These are phyloP conservation scores for Botia almorhae DNA, from an alignment of 2,797 vertebrate species.

Conservation along the genomic window DNA sequence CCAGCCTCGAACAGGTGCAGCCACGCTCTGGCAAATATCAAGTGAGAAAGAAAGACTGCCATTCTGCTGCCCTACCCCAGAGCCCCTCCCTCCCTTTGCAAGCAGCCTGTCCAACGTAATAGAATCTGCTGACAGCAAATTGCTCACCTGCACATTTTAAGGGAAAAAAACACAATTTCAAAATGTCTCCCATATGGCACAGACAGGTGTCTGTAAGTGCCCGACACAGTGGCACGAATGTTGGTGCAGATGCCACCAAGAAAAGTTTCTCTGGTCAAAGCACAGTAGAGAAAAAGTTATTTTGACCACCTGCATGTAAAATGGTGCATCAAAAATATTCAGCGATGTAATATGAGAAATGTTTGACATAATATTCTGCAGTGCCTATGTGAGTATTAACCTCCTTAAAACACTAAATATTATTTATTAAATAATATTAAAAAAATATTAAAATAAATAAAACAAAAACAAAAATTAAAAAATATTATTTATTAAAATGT, in stretches of 20 bases:
- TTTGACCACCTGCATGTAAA: not conserved
- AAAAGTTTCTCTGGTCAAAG: slow-evolving; percentile 21
- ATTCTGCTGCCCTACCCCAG: slow-evolving; percentile 31
- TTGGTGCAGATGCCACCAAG: slow-evolving; percentile 7
- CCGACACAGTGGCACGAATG: slow-evolving; percentile 17
- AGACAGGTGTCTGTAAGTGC: slow-evolving; percentile 46
- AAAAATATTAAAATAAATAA: no score
- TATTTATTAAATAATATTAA: no score
- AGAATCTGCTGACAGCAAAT: slow-evolving; percentile 54
- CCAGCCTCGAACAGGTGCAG: slow-evolving; percentile 54
- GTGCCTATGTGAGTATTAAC: not conserved
- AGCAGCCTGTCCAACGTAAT: slow-evolving; percentile 52
- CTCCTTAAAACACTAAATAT: not conserved
- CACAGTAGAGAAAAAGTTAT: not conserved
- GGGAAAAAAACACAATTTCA: slow-evolving; percentile 36
- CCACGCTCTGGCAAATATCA: slow-evolving; percentile 37
- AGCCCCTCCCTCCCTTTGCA: slow-evolving; percentile 19
- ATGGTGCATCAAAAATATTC: not conserved
- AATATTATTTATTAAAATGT: no score
- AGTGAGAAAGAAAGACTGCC: slow-evolving; percentile 18
- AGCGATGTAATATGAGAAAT: not conserved
- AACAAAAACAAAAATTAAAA: not conserved
- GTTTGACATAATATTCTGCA: not conserved
- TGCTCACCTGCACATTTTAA: slow-evolving; percentile 55
- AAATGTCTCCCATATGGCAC: slow-evolving; percentile 50